phyloP scores from a whole-genome alignment of 2,797 vertebrate genomes.

The Falco biarmicus region DNA sequence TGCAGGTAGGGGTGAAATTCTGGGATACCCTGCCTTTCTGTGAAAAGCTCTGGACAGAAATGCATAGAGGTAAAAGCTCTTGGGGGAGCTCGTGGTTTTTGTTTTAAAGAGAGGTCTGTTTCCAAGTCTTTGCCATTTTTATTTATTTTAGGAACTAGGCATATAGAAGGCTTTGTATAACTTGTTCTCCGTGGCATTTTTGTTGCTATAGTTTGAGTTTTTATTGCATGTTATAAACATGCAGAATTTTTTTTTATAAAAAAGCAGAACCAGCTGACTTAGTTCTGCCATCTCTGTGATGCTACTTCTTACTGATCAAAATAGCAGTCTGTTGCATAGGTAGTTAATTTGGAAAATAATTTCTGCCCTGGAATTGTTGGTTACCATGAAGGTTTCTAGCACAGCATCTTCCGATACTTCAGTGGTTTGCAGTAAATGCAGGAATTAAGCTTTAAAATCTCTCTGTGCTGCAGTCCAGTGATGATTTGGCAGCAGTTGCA shows the following conservation, averaged over 20 bases:
- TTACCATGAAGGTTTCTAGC: background rate
- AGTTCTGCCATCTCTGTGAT: background rate
- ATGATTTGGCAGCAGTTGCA: background rate
- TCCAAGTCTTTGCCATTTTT: background rate
- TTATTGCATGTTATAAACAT: background rate
- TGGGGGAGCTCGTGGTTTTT: background rate
- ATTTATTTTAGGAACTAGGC: background rate
- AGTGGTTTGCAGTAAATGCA: background rate
- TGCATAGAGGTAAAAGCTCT: background rate
- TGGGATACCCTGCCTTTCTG: background rate
- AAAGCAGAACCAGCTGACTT: background rate
- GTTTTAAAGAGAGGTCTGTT: background rate
- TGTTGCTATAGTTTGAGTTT: background rate
- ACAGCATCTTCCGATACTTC: background rate
- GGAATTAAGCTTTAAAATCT: background rate
- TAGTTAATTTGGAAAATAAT: background rate
- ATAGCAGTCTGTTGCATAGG: background rate
- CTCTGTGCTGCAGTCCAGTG: background rate
- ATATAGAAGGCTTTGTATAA: background rate
- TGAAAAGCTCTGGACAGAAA: background rate
- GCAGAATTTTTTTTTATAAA: no score
- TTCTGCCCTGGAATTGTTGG: background rate
- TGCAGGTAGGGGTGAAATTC: background rate
- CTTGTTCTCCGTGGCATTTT: fast-evolving
- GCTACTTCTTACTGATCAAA: background rate